Conservation (phyloP, 2,888 invertebrate species). For the Scaptomyza reducta region DNA sequence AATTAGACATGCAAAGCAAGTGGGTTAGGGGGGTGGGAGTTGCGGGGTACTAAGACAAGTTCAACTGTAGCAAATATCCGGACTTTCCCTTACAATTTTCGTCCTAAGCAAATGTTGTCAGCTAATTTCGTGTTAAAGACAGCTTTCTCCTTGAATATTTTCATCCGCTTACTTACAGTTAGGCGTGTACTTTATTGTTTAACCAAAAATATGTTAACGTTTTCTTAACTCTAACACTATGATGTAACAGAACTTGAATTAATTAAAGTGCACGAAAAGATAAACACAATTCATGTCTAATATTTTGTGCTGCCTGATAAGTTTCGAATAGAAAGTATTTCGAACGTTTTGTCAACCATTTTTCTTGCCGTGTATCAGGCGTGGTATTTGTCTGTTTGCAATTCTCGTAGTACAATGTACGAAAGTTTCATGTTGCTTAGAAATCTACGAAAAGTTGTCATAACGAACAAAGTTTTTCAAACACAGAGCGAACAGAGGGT, state of each 20-base stretch:
- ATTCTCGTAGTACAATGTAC: constrained; percentile 8
- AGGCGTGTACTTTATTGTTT: constrained; percentile 10
- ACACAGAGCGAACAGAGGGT: neutral
- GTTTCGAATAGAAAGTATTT: neutral
- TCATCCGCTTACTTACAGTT: neutral
- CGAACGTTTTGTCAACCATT: neutral
- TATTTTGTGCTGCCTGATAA: neutral
- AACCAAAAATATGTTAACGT: constrained; percentile 17
- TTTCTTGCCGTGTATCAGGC: neutral
- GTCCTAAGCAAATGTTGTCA: constrained; percentile 42
- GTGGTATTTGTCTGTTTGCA: constrained; percentile 10
- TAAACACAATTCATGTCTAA: too few species aligned
- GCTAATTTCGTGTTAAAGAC: constrained; percentile 35
- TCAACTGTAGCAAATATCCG: constrained; percentile 37
- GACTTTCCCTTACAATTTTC: neutral
- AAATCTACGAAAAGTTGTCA: constrained; percentile 57
- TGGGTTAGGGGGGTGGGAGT: neutral
- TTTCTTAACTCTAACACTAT: constrained; percentile 4
- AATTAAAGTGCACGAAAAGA: too few species aligned
- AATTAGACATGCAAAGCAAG: constrained; percentile 55
- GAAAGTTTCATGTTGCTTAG: constrained; percentile 50
- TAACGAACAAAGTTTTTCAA: constrained; percentile 55
- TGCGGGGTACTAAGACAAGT: constrained; percentile 17
- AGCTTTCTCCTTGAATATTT: neutral
- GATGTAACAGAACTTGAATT: constrained; percentile 1